A percentile compares a stretch with the other conserved stretches of the same genome.
phyloP scores from a whole-genome alignment of 1,140 invertebrate species.

The Panagrolaimus sp. region DNA sequence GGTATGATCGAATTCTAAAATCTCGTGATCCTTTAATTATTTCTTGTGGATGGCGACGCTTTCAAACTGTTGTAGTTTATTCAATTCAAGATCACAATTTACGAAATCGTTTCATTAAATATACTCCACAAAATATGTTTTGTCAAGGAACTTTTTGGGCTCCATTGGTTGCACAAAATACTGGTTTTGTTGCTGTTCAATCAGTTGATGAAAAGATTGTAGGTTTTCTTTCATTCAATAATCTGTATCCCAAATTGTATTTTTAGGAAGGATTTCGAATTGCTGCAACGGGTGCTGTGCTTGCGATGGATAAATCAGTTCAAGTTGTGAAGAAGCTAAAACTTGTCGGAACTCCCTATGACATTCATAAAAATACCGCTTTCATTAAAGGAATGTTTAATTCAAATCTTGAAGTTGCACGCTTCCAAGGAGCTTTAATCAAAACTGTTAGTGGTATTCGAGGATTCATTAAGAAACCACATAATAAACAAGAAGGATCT shows the following conservation, averaged over 20 bases:
- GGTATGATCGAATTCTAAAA: slow-evolving; percentile 91
- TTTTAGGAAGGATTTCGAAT: slow-evolving; percentile 79
- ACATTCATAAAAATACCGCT: slow-evolving; percentile 94
- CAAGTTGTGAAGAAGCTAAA: slow-evolving; percentile 96
- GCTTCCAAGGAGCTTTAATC: slow-evolving; percentile 91
- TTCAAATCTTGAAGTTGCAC: slow-evolving; percentile 82
- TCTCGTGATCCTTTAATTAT: slow-evolving; percentile 89
- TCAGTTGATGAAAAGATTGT: slow-evolving; percentile 16
- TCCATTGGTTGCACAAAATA: slow-evolving; percentile 87
- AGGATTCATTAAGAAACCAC: slow-evolving; percentile 91
- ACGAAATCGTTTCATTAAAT: slow-evolving; percentile 81
- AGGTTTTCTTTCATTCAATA: slow-evolving; percentile 43
- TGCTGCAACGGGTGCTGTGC: slow-evolving; percentile 85
- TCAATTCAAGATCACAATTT: slow-evolving; percentile 94
- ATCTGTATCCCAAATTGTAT: not conserved
- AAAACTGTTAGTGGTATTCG: slow-evolving; percentile 93
- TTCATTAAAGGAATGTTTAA: slow-evolving; percentile 97
- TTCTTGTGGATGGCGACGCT: slow-evolving; percentile 91
- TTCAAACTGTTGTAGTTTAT: slow-evolving; percentile 87
- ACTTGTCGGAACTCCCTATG: slow-evolving; percentile 80
- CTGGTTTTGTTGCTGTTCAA: slow-evolving; percentile 69
- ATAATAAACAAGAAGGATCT: slow-evolving; percentile 71
- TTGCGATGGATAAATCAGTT: slow-evolving; percentile 85
- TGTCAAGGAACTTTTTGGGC: slow-evolving; percentile 95
- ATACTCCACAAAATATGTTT: slow-evolving; percentile 90